Evolutionary conservation across 2,888 invertebrate species (phyloP), one percentile per base, ranked within the genome.

Genomic region (Dromius quadrimaculatus): DNA sequence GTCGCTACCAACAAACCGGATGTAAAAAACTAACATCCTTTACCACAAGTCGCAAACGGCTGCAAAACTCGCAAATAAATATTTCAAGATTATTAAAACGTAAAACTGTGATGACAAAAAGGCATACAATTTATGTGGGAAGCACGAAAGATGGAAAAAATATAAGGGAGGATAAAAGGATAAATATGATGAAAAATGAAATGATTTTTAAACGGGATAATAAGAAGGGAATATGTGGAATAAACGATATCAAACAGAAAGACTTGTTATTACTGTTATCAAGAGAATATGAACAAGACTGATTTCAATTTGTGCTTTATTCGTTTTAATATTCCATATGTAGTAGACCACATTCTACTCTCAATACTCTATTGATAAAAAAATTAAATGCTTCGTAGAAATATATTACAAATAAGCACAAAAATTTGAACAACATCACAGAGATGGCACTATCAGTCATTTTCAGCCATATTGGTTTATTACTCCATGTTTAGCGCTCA

Each of bases 91-190:
- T 54, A 54, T 54, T 54, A 54, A 54, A 54, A 54, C 50, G 17
- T 54, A 54, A 54, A 54, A 9, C 50, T 54, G 50, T 15, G 50
- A 54, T 54, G 50, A 54, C 50, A 54, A 54, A 54, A 54, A 28
- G 50, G 50, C 50, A 54, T 23, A 54, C 50, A 54, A 54, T 54
- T 54, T 54, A 54, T 54, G 50, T 54, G 50, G 15, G 50, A 54
- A 54, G 28, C 13, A 28, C 23, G 28, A 28, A 54, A 41, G 23
- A 54, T 54, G 50, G 50, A 54, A 54, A 54, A 54, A 54, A 54
- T 23, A 13, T 28, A 13, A 13, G 23, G 28, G 50, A 11, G 23
- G 23, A 8, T 20, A 5, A n/a, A 20, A 19, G 8, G 20, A 11
- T 17, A 23, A 54, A 54, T 28, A 54, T 28, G 28, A 54, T 54